A percentile compares a stretch with the other conserved stretches of the same genome.
Conservation (phyloP, 2,888 invertebrate genomes). For the Xestia rhomboidea region DNA sequence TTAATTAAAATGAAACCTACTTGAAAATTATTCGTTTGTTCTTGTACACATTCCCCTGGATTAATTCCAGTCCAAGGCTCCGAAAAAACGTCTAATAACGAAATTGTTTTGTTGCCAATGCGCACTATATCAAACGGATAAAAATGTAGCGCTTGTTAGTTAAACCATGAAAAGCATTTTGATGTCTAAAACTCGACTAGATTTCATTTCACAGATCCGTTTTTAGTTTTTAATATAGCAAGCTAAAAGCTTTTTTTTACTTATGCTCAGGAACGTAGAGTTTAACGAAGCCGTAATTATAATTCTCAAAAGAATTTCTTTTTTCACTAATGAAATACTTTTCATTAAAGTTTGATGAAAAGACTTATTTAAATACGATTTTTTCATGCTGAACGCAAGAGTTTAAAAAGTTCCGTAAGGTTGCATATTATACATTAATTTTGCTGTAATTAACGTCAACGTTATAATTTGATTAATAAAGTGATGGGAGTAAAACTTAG, state of each 20-base stretch:
- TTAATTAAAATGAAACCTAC: slow-evolving; percentile 58
- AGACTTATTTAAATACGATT: slow-evolving; percentile 63
- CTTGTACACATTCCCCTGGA: slow-evolving; percentile 47
- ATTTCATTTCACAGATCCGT: slow-evolving; percentile 72
- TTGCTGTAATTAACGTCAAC: neutral
- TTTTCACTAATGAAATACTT: slow-evolving; percentile 82
- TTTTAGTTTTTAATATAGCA: slow-evolving; percentile 81
- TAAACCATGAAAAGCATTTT: slow-evolving; percentile 38
- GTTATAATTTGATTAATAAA: neutral
- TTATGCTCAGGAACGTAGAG: slow-evolving; percentile 82
- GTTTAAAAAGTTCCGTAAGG: slow-evolving; percentile 28
- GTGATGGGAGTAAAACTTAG: neutral
- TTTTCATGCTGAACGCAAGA: slow-evolving; percentile 45
- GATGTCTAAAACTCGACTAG: slow-evolving; percentile 33
- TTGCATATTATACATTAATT: slow-evolving; percentile 12
- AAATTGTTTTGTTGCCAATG: slow-evolving; percentile 58
- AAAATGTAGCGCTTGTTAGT: slow-evolving; percentile 37
- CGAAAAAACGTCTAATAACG: slow-evolving; percentile 53
- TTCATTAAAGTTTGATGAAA: slow-evolving; percentile 81
- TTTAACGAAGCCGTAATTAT: slow-evolving; percentile 87
- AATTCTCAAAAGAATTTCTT: slow-evolving; percentile 82
- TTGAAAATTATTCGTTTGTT: slow-evolving; percentile 57
- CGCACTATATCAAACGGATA: slow-evolving; percentile 42
- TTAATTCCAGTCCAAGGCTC: slow-evolving; percentile 55
- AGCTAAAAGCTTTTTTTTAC: slow-evolving; percentile 82